These are phyloP conservation scores for Anhinga anhinga DNA, from an alignment of 2,113 vertebrate species.

Conservation along the genomic window DNA sequence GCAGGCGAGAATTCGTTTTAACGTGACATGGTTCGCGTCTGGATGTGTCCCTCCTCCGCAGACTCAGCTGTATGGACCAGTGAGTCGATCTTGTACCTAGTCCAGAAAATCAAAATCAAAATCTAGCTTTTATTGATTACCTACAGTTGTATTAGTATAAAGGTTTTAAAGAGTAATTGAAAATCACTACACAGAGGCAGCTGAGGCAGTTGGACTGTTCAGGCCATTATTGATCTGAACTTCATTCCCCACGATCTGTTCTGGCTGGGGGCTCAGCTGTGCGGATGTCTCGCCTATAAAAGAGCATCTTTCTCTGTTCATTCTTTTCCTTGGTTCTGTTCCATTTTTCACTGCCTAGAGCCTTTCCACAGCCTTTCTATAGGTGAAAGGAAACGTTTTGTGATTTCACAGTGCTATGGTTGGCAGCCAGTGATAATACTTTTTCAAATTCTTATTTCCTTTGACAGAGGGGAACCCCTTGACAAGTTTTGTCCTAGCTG, in stretches of 20 bases:
- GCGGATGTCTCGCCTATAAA: not conserved
- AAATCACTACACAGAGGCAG: not conserved
- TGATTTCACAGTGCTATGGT: not conserved
- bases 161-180: not conserved
- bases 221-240: rapidly evolving
- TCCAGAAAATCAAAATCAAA: not conserved
- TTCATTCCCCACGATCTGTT: rapidly evolving
- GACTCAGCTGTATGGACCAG: not conserved
- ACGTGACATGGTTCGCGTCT: rapidly evolving
- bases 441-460: not conserved
- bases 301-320: not conserved
- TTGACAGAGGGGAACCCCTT: not conserved
- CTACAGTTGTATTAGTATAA: not conserved
- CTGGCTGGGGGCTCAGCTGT: too few relatives aligned
- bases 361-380: not conserved
- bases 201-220: not conserved
- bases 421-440: not conserved
- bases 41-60: not conserved
- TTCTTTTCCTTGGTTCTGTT: not conserved
- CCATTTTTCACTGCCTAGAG: rapidly evolving
- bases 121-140: not conserved
- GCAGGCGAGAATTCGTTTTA: not conserved
- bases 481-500: too few relatives aligned
- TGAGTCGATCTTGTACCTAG: not conserved
- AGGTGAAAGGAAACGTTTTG: not conserved